Evolutionary conservation across 2,113 vertebrate genomes (phyloP).

Genomic region (Lepisosteus oculatus): DNA sequence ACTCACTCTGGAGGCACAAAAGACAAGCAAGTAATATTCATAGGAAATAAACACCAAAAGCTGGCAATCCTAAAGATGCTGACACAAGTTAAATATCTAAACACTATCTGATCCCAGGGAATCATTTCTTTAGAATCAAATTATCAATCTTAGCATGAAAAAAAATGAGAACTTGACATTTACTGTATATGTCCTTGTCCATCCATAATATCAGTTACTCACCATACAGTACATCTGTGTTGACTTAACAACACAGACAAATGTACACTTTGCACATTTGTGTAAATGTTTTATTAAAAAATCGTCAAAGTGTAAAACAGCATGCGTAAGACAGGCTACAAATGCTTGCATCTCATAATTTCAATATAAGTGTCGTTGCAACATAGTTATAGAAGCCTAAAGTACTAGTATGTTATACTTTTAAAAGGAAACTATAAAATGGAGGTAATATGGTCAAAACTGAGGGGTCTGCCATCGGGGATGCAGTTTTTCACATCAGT

Average conservation of each 20-base stretch:
- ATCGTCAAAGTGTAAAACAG: constrained; percentile 25
- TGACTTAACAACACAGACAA: constrained; percentile 26
- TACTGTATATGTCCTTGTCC: neutral
- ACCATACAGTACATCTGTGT: constrained; percentile 26
- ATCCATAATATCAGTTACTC: neutral
- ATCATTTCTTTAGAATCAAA: too few relatives aligned
- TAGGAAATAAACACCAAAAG: too few relatives aligned
- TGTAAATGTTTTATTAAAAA: constrained; percentile 15
- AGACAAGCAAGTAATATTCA: too few relatives aligned
- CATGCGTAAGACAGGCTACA: constrained; percentile 53
- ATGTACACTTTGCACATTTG: constrained; percentile 9
- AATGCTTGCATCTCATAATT: constrained; percentile 15
- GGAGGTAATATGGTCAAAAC: neutral
- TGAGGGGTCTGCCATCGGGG: neutral
- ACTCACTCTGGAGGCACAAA: too few relatives aligned
- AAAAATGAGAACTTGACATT: neutral
- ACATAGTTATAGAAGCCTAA: too few relatives aligned
- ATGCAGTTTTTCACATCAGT: constrained; percentile 8
- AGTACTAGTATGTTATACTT: too few relatives aligned
- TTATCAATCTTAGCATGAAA: constrained; percentile 8
- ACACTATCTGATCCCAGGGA: too few relatives aligned
- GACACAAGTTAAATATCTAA: too few relatives aligned
- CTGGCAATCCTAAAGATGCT: too few relatives aligned
- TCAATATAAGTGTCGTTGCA: too few relatives aligned
- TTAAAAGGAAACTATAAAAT: too few relatives aligned